Base-by-base conservation (phyloP, 2,113 vertebrate genomes). In the Crypturellus undulatus region DNA sequence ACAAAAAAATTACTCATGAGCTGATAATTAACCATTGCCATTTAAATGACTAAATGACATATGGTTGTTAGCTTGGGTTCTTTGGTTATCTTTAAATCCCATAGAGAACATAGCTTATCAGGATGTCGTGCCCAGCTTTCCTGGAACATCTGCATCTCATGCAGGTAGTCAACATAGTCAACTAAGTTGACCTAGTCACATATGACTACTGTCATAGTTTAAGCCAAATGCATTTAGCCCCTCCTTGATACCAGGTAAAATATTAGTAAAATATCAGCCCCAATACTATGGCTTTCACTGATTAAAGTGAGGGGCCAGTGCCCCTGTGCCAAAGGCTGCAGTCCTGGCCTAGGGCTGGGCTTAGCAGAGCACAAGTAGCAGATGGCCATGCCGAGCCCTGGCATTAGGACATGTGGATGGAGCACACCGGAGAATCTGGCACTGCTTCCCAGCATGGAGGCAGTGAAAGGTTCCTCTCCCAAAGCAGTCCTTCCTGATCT, bases 51-150 rank as follows among this genome's bases (percentile, higher is more conserved):
- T 63, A 65, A 77, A n/a, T 49, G n/a, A 2, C n/a, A 25, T 26
- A 3, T 17, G 5, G 25, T 28, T 75, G 13, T 60, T 89, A 3
- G 10, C n/a, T 81, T 69, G 42, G 3, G 20, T 84, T 80, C n/a
- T 81, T 69, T 45, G 3, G 14, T 87, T 80, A 22, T 40, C 78
- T 70, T 90, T 84, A 94, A 97, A 93, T 20, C 58, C 72, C 6
- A 6, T 13, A 84, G 12, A 67, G 4, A 21, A 30, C 38, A 12
- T 79, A 83, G 36, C 24, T 49, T 76, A 34, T 25, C 3, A 93
- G 59, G 3, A 34, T 92, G 36, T 73, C 70, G 40, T 78, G 28
- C 21, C 75, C 91, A 76, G 85, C 79, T 65, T 96, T 96, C 38
- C 75, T 79, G 58, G 52, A 47, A 20, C 43, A 7, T 9, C 80